Base-by-base conservation (phyloP, 2,797 vertebrate species). In the Agapornis canus region DNA sequence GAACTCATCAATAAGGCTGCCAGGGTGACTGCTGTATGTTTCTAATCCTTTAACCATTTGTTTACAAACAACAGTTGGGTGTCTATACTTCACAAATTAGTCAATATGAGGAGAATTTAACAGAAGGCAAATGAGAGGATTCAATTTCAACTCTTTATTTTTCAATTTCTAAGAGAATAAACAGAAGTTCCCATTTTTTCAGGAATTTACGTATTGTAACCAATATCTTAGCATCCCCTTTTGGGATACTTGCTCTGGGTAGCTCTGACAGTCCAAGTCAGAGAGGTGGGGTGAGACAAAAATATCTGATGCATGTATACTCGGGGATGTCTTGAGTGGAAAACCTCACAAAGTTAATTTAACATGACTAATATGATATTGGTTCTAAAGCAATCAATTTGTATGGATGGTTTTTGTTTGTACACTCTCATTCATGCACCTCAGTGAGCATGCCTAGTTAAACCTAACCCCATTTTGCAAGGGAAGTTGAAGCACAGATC, bases 21-120 rank as follows among this genome's bases (percentile, higher is more conserved):
- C 91, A 88, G 84, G 70, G 52, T 87, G 84, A 91, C 80, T 71
- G 63, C 84, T 97, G 82, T 87, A 84, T 92, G 92, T 97, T 97
- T 97, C 93, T 86, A 82, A 95, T 93, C 79, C 90, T 95, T 94
- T 96, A 86, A 92, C 96, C 77, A 65, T 95, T 94, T 93, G 89
- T 93, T 97, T 95, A 94, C 95, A 97, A 97, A 97, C 84, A 94
- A 47, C 80, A 86, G 82, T 90, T 94, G 92, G 68, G 80, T 95
- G 69, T 92, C 78, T 96, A 45, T 95, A 61, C 76, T 91, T 92
- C 72, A 35, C 51, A 80, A 92, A 96, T 97, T 94, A 91, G 81
- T 96, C 90, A 95, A 57, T 48, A 42, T 42, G 65, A 91, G 61
- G 61, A 75, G 71, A 87, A 68, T 48, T 68, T 84, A 82, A 57